Evolutionary conservation across 2,888 invertebrate genomes (phyloP).

Genomic region (Zaprionus lineosus): DNA sequence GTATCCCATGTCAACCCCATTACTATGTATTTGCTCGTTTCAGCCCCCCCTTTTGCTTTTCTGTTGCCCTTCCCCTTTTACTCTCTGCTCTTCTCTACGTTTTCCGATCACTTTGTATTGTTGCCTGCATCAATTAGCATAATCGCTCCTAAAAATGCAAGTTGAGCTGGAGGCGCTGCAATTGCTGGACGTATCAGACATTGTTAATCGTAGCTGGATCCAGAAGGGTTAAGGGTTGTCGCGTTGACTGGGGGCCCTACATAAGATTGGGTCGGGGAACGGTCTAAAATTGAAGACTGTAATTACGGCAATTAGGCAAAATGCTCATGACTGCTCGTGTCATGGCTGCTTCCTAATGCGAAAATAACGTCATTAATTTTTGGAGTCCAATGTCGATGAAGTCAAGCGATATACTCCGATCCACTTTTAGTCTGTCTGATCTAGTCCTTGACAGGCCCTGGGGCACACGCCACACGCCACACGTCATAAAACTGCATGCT

Average conservation of each 20-base stretch:
- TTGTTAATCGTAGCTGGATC: conserved; percentile 49
- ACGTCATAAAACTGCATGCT: conserved; percentile 48
- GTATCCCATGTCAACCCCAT: conserved; percentile 5
- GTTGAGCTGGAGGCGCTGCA: conserved; percentile 52
- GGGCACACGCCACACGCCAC: conserved; percentile 29
- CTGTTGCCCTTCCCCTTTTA: neutral
- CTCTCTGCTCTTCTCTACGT: too few species aligned
- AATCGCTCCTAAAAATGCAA: conserved; percentile 77
- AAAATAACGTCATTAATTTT: conserved; percentile 75
- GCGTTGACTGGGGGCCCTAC: conserved; percentile 10
- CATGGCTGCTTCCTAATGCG: conserved; percentile 78
- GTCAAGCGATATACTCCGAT: neutral
- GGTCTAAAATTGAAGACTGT: conserved; percentile 58
- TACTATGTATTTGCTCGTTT: neutral
- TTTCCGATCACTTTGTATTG: conserved; percentile 14
- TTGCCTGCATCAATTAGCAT: conserved; percentile 76
- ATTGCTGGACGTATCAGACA: conserved; percentile 56
- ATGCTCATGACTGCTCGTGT: conserved; percentile 74
- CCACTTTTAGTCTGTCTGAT: neutral
- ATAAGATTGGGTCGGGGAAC: neutral
- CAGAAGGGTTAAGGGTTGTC: conserved; percentile 42
- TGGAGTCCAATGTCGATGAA: conserved; percentile 12
- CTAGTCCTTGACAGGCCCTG: conserved; percentile 21
- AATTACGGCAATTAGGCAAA: conserved; percentile 73
- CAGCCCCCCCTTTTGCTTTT: too few species aligned